Evolutionary conservation across 2,888 invertebrate genomes (phyloP), one percentile per base, ranked within the genome.

Genomic region (Lysandra coridon): DNA sequence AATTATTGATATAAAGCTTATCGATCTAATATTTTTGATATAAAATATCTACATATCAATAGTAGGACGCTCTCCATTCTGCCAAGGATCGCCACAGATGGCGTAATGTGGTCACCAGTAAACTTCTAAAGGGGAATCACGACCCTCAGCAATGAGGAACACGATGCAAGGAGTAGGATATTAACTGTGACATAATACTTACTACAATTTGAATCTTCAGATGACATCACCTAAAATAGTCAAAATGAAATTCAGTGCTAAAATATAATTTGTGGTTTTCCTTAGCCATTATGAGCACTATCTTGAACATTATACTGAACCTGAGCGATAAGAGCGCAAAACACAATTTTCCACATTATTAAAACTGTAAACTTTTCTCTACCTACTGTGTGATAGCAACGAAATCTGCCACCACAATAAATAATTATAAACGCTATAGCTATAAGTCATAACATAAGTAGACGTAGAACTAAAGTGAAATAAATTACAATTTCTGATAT

Each of bases 201-300:
- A 78, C 80, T 57, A 80, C 80, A 80, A n/a, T 44, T 74, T 5
- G 40, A 74, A 10, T 6, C 23, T 74, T 74, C 74, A n/a, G 44
- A 40, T 23, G 44, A 44, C 74, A 74, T 44, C 74, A 44, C 74
- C 74, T 74, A 44, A 40, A 74, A 74, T 44, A 44, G 44, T 7
- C 44, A 44, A 44, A n/a, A 23, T 44, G 12, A 44, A 44, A 40
- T n/a, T 30, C 30, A 64, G 64, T n/a, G n/a, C 23, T 23, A 62
- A 23, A 62, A 7, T 17, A n/a, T 49, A 10, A 49, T 49, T 49
- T 49, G 30, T 30, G 2, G 23, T 30, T 64, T 30, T 2, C 7
- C 10, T 30, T 30, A 23, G 10, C 10, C 10, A 64, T 62, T 23
- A 62, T 49, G 10, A 62, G 2, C 14, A 64, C 5, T 69, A 33